Conservation (phyloP, 2,888 invertebrate genomes). For the Ashinkailepas kermadecensis region DNA sequence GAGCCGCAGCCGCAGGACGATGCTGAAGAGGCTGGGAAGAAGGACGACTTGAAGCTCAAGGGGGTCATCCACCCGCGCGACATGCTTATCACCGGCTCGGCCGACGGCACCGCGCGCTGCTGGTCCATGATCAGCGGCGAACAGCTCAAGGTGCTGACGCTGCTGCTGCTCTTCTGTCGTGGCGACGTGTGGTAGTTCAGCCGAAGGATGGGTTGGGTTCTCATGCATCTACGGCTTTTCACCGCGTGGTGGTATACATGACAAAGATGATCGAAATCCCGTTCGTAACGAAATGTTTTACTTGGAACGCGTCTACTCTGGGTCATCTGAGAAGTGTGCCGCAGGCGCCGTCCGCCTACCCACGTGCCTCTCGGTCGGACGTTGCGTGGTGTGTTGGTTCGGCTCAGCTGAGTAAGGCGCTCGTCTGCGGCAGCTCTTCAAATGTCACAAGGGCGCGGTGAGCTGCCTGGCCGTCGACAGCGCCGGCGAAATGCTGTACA, state of each 20-base stretch:
- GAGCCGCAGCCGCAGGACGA: constrained; percentile 35
- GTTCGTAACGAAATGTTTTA: too few relatives aligned
- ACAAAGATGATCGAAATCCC: too few relatives aligned
- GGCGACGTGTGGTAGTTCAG: background rate
- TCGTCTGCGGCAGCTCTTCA: constrained; percentile 34
- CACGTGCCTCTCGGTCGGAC: too few relatives aligned
- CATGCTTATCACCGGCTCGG: constrained; percentile 45
- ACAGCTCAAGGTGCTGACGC: constrained; percentile 34
- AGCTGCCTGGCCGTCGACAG: constrained; percentile 45
- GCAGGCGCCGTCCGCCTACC: too few relatives aligned
- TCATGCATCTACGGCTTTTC: too few relatives aligned
- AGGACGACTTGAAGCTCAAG: background rate
- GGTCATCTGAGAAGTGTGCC: too few relatives aligned
- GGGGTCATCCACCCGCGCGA: constrained; percentile 36
- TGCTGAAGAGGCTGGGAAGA: constrained; percentile 28
- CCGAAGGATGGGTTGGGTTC: too few relatives aligned
- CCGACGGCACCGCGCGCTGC: constrained; percentile 44
- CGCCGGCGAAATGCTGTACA: constrained; percentile 43
- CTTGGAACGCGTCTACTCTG: too few relatives aligned
- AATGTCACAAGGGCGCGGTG: constrained; percentile 45
- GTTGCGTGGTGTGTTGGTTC: too few relatives aligned
- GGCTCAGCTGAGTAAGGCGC: background rate
- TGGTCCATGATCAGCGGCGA: constrained; percentile 47
- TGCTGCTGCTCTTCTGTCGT: too few relatives aligned
- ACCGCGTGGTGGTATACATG: too few relatives aligned